phyloP scores from a whole-genome alignment of 2,888 invertebrate genomes.

The Caenorhabditis sp. region DNA sequence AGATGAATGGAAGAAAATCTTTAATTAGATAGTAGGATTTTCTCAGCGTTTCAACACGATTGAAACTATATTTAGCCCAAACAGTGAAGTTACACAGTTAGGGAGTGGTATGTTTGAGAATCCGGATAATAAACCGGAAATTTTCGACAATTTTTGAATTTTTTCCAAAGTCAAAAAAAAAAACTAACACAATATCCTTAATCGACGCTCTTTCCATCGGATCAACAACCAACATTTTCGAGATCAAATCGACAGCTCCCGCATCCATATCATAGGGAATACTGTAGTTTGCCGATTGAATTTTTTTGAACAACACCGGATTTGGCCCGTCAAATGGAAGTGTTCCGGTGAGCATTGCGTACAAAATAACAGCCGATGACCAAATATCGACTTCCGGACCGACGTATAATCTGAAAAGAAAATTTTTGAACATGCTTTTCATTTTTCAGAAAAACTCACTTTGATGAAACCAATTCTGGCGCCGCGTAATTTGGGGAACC shows the following conservation, averaged over 20 bases:
- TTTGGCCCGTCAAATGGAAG: slow-evolving; percentile 97
- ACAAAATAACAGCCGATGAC: slow-evolving; percentile 96
- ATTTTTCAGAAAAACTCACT: slow-evolving; percentile 72
- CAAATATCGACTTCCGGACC: slow-evolving; percentile 99
- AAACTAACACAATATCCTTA: slow-evolving; percentile 43
- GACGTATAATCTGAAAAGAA: slow-evolving; percentile 77
- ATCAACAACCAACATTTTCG: slow-evolving; percentile 93
- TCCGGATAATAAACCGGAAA: too few species aligned
- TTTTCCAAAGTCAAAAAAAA: too few species aligned
- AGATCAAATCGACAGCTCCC: slow-evolving; percentile 86
- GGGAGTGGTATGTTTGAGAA: too few species aligned
- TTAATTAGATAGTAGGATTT: too few species aligned
- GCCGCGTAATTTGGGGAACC: slow-evolving; percentile 99
- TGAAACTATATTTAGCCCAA: too few species aligned
- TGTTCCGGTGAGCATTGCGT: slow-evolving; percentile 87
- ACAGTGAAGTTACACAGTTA: too few species aligned
- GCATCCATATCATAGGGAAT: slow-evolving; percentile 96
- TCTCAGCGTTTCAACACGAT: too few species aligned
- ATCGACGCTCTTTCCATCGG: slow-evolving; percentile 91
- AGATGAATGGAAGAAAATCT: too few species aligned
- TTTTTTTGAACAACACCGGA: slow-evolving; percentile 93
- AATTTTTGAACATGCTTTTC: background rate
- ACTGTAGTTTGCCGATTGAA: slow-evolving; percentile 95
- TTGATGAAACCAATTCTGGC: slow-evolving; percentile 95
- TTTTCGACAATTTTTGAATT: too few species aligned